Percentiles rank a stretch among this genome's conserved stretches.
Evolutionary conservation across 2,113 vertebrate species (phyloP).

Genomic region (Sula dactylatra): DNA sequence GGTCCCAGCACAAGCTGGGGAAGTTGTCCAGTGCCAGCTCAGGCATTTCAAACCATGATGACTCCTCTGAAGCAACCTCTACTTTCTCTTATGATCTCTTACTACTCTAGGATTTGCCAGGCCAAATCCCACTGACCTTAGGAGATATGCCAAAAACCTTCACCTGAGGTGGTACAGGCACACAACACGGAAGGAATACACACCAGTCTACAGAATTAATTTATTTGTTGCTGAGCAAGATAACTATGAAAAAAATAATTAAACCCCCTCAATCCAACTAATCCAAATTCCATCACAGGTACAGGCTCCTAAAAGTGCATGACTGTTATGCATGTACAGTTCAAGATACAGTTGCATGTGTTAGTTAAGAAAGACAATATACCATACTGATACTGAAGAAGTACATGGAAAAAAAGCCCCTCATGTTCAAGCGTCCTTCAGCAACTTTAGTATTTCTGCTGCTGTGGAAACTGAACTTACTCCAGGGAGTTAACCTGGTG

Average conservation of each 20-base stretch:
- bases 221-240: background rate
- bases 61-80: background rate
- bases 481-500: background rate
- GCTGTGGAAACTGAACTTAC: background rate
- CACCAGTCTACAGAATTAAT: background rate
- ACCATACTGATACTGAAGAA: background rate
- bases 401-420: fast-evolving
- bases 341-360: background rate
- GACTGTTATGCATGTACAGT: background rate
- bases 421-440: background rate
- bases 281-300: background rate
- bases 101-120: background rate
- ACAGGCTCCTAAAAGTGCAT: background rate
- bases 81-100: background rate
- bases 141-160: background rate
- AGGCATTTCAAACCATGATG: background rate
- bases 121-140: background rate
- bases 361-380: background rate
- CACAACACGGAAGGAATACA: background rate
- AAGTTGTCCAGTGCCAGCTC: background rate
- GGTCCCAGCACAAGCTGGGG: background rate
- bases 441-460: background rate
- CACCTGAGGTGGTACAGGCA: background rate
- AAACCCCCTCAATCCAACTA: background rate
- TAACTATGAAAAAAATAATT: background rate